Conservation (phyloP, 1,140 invertebrate species). For the Calephelis nemesis region DNA sequence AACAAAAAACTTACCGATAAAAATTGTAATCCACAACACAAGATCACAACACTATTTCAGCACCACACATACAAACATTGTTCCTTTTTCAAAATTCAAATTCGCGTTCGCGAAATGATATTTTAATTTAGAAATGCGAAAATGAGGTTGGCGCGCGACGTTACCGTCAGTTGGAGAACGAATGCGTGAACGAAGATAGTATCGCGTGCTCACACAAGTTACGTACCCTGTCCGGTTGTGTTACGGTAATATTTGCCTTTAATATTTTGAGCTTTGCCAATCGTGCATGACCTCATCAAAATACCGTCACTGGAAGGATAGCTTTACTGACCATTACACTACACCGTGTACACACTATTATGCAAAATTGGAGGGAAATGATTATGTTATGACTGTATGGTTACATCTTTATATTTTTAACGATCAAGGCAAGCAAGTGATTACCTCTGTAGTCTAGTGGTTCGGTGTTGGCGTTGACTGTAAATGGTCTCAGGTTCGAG, state of each 20-base stretch:
- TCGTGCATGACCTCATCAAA: constrained; percentile 7
- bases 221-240: constrained; percentile 37
- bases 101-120: neutral
- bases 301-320: neutral
- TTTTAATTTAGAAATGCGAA: constrained; percentile 18
- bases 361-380: too few relatives aligned
- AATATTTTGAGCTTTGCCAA: constrained; percentile 33
- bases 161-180: constrained; percentile 48
- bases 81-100: constrained; percentile 6
- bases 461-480: too few relatives aligned
- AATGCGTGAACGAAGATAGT: constrained; percentile 48
- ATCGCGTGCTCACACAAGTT: constrained; percentile 42
- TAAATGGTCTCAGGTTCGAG: too few relatives aligned
- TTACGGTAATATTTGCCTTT: constrained; percentile 67
- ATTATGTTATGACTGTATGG: neutral
- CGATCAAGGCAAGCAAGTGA: too few relatives aligned
- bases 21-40: constrained; percentile 42
- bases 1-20: constrained; percentile 34
- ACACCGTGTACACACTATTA: neutral
- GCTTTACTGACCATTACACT: neutral
- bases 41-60: constrained; percentile 34
- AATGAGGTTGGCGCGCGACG: constrained; percentile 40
- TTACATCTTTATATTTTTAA: neutral
- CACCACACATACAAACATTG: constrained; percentile 34
- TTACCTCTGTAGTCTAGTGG: too few relatives aligned